Conservation (phyloP, 2,888 invertebrate genomes). For the Parnassius mnemosyne region DNA sequence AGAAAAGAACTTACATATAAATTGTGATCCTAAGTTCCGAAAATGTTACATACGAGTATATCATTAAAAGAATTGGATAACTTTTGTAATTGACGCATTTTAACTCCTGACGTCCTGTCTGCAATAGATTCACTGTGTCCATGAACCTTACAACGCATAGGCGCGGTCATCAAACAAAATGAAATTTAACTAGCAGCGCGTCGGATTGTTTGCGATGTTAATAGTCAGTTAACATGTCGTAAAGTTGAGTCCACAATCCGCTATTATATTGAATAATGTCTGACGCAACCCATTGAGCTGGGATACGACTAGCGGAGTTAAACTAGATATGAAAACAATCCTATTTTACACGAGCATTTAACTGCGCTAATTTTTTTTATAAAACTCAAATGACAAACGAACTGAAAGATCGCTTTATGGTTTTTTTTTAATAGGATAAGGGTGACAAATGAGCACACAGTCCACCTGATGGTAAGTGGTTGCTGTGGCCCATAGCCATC, state of each 20-base stretch:
- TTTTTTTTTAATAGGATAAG: too few relatives aligned
- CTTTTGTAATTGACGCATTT: too few relatives aligned
- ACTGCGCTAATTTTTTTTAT: too few relatives aligned
- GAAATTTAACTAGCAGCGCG: constrained; percentile 12
- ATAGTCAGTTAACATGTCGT: constrained; percentile 24
- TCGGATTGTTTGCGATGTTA: constrained; percentile 16
- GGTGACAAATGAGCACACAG: too few relatives aligned
- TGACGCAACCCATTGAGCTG: constrained; percentile 16
- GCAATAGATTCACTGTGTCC: neutral
- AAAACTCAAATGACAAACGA: too few relatives aligned
- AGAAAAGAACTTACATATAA: too few relatives aligned
- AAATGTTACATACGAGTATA: too few relatives aligned
- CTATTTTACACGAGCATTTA: neutral
- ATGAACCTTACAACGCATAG: constrained; percentile 7
- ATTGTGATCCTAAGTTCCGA: too few relatives aligned
- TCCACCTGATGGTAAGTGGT: too few relatives aligned
- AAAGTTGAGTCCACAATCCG: constrained; percentile 13
- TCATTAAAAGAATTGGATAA: too few relatives aligned
- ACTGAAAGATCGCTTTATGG: too few relatives aligned
- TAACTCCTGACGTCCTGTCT: neutral
- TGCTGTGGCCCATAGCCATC: too few relatives aligned
- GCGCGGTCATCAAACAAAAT: constrained; percentile 6
- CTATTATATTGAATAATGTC: constrained; percentile 15
- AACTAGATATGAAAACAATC: neutral
- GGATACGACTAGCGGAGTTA: neutral